Base-by-base conservation (phyloP, 2,888 invertebrate genomes). In the Eurois occulta region DNA sequence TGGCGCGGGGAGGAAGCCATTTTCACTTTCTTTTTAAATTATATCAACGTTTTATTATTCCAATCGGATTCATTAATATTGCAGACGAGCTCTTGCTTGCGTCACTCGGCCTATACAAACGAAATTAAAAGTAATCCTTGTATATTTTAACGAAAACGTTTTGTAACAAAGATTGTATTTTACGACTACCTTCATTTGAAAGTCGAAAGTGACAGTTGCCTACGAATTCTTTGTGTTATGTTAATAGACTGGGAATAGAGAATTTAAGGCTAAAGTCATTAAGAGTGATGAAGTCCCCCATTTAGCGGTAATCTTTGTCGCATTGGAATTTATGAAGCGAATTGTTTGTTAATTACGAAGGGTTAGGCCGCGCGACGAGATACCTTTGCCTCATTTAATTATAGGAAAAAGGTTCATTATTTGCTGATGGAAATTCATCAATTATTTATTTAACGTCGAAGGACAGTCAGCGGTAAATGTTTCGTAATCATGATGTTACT, bases 11-110 rank as follows among this genome's bases (percentile, higher is more conserved):
- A 91, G 91, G 93, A 91, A 93, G 88, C 88, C 88, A 93, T 94
- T 94, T 95, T 96, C 95, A 95, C 96, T 96, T 96, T 96, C 96
- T 94, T 95, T 81, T 95, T 94, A 91, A 93, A 94, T 94, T 92
- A 94, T 94, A 94, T 93, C 90, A 91, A 86, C 91, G 93, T 91
- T 91, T 92, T 91, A 92, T 85, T 94, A 94, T 94, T 93, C 90
- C 86, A 90, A 89, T 86, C 73, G 88, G 7, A 88, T 91, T 93
- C 91, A 92, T 95, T 94, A 93, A 92, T 92, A 94, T 93, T 92
- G 86, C 91, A 78, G 88, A 84, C 93, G 88, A 84, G 80, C 83
- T 78, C 18, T 75, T 72, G 84, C 84, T 93, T 94, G 90, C 92
- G 92, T 92, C 92, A 93, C 72, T 84, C 73, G 75, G 84, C 79